Percentiles rank a stretch among this genome's conserved stretches.
Conservation (phyloP, 2,113 vertebrate species). For the Sinocyclocheilus anophthalmus region DNA sequence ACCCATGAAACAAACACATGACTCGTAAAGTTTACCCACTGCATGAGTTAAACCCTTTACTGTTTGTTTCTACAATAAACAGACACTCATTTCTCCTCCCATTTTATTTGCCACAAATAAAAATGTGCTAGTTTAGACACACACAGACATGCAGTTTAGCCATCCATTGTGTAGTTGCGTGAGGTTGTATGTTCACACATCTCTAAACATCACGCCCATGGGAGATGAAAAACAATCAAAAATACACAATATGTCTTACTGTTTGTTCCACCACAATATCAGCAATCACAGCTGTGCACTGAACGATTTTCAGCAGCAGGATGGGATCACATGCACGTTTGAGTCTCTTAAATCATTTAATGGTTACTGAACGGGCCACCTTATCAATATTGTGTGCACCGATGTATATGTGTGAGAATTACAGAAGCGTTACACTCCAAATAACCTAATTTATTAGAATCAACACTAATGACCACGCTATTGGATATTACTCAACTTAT, state of each 20-base stretch:
- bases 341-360: background rate
- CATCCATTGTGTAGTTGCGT: background rate
- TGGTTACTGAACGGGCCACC: background rate
- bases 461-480: constrained; percentile 57
- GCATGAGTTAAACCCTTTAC: constrained; percentile 27
- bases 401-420: background rate
- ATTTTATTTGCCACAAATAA: constrained; percentile 1
- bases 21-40: constrained; percentile 19
- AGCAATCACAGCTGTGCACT: background rate
- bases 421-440: constrained; percentile 34
- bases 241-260: constrained; percentile 1
- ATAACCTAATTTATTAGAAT: constrained; percentile 56
- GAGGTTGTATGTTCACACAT: constrained; percentile 4
- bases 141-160: background rate
- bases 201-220: background rate
- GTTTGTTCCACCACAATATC: background rate
- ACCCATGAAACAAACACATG: background rate
- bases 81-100: background rate
- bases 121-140: background rate
- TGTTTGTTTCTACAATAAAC: constrained; percentile 31
- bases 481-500: constrained; percentile 54
- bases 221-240: constrained; percentile 1
- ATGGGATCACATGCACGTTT: constrained; percentile 1
- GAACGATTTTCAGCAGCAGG: background rate
- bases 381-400: background rate